A percentile compares a stretch with the other conserved stretches of the same genome.
Evolutionary conservation across 1,140 invertebrate genomes (phyloP).

Genomic region (Bactericera cockerelli): DNA sequence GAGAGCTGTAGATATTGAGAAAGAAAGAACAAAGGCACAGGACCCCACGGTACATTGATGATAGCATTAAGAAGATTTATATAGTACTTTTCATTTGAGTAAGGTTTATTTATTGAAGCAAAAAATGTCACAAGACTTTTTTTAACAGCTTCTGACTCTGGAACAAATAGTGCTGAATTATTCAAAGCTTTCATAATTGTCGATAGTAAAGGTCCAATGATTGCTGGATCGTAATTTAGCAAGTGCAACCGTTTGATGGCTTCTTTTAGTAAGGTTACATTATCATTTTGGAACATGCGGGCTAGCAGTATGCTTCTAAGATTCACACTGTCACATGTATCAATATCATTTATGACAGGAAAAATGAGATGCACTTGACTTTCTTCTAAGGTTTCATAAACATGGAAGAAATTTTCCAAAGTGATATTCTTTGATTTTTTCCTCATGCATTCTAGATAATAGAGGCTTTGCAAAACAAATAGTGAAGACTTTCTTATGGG

Average conservation of each 20-base stretch:
- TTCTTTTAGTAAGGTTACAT: background rate
- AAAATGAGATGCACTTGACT: background rate
- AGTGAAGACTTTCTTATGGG: background rate
- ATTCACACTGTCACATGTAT: background rate
- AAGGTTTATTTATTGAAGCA: background rate
- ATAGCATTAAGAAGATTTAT: background rate
- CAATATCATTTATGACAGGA: background rate
- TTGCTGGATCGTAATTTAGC: background rate
- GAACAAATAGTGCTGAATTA: background rate
- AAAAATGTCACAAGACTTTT: background rate
- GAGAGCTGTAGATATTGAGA: background rate
- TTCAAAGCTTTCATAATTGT: background rate
- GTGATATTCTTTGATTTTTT: background rate
- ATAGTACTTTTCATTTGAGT: background rate
- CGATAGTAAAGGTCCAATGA: background rate
- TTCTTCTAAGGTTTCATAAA: slow-evolving; percentile 2
- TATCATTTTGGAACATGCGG: background rate
- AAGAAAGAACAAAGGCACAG: background rate
- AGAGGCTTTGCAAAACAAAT: background rate
- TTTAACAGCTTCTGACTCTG: background rate
- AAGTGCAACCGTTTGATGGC: background rate
- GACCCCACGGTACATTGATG: background rate
- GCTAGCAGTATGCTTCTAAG: background rate
- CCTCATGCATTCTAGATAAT: background rate
- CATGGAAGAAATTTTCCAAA: background rate